phyloP scores from a whole-genome alignment of 2,888 invertebrate species.

The Ichneumoninae sp. region DNA sequence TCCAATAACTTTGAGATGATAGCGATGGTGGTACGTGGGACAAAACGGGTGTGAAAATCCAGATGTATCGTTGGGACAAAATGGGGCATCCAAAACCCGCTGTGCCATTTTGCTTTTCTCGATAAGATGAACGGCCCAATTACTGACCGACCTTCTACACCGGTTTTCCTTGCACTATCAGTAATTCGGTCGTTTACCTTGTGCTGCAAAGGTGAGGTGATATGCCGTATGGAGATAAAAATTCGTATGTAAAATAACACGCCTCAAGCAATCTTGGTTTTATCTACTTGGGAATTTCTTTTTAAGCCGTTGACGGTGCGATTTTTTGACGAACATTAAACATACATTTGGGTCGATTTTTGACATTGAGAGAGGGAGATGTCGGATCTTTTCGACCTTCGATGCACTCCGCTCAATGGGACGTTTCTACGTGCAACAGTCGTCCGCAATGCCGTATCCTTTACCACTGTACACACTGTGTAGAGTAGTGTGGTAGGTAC shows the following conservation, averaged over 20 bases:
- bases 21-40: too few relatives aligned
- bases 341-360: not conserved
- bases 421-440: conserved; percentile 17
- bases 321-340: not conserved
- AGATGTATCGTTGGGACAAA: too few relatives aligned
- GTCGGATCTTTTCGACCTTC: not conserved
- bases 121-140: too few relatives aligned
- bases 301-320: not conserved
- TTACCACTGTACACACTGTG: not conserved
- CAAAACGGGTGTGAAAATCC: too few relatives aligned
- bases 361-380: not conserved
- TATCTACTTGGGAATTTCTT: not conserved
- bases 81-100: too few relatives aligned
- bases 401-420: not conserved
- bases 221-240: not conserved
- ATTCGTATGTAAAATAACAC: not conserved
- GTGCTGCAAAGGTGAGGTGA: not conserved
- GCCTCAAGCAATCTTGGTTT: not conserved
- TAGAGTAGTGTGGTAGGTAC: conserved; percentile 10
- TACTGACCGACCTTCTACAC: too few relatives aligned
- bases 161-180: too few relatives aligned
- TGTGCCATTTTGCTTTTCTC: too few relatives aligned
- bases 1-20: too few relatives aligned
- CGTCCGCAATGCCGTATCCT: conserved; percentile 18
- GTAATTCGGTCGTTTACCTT: not conserved